phyloP scores from a whole-genome alignment of 2,113 vertebrate species.

The Conger conger region DNA sequence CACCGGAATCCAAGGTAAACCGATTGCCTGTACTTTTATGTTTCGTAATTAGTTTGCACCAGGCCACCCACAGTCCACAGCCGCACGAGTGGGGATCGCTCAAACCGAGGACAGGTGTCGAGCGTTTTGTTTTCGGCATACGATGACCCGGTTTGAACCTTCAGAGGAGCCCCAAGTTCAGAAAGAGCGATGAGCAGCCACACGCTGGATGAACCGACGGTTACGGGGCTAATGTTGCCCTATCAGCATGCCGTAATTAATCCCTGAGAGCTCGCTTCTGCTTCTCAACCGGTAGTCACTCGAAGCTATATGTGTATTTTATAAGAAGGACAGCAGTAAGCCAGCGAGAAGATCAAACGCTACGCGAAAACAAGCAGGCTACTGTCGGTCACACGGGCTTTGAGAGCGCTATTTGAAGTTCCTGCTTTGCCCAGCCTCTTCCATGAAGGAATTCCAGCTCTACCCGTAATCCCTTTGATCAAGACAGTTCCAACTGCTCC shows the following conservation, averaged over 20 bases:
- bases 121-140: background rate
- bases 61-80: background rate
- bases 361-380: conserved; percentile 23
- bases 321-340: conserved; percentile 32
- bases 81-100: background rate
- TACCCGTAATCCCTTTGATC: conserved; percentile 31
- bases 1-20: background rate
- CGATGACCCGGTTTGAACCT: background rate
- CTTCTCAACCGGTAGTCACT: conserved; percentile 29
- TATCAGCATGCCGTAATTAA: conserved; percentile 39
- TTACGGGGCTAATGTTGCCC: conserved; percentile 20
- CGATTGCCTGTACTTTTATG: background rate
- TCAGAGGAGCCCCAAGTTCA: conserved; percentile 2
- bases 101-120: background rate
- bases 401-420: conserved; percentile 28
- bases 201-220: conserved; percentile 5
- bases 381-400: conserved; percentile 24
- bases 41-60: background rate
- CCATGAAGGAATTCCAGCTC: conserved; percentile 19
- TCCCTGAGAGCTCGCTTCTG: conserved; percentile 29
- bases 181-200: conserved; percentile 24
- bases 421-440: conserved; percentile 13
- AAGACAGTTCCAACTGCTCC: conserved; percentile 10
- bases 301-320: conserved; percentile 33
- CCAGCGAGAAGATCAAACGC: conserved; percentile 33